Percentiles rank a stretch among this genome's conserved stretches.
Conservation (phyloP, 2,888 invertebrate genomes). For the Stenolophus ochropezus region DNA sequence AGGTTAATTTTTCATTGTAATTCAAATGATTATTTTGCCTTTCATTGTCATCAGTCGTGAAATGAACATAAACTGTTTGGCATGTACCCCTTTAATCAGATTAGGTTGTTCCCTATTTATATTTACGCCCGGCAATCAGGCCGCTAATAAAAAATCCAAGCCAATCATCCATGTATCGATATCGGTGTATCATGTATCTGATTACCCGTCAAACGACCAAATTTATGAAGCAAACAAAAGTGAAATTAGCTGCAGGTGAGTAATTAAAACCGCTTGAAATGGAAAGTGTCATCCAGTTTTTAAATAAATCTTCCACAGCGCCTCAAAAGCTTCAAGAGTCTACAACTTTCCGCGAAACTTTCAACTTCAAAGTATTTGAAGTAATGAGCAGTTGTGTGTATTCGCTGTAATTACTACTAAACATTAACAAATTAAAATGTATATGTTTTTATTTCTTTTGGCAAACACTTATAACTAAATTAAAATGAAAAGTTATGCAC, state of each 20-base stretch:
- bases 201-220: background rate
- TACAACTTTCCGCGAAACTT: slow-evolving; percentile 5
- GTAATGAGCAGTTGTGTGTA: slow-evolving; percentile 24
- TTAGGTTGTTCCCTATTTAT: background rate
- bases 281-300: slow-evolving; percentile 7
- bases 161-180: background rate
- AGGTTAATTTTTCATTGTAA: too few species aligned
- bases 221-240: slow-evolving; percentile 18
- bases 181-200: too few species aligned
- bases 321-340: background rate
- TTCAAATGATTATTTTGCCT: too few species aligned
- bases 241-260: slow-evolving; percentile 10
- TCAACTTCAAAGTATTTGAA: slow-evolving; percentile 27
- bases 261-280: slow-evolving; percentile 9
- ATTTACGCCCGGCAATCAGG: background rate
- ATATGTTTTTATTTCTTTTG: background rate
- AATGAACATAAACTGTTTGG: background rate
- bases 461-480: slow-evolving; percentile 8
- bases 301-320: background rate
- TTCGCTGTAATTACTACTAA: slow-evolving; percentile 22
- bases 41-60: too few species aligned
- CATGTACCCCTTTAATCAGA: background rate
- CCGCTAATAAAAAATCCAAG: background rate
- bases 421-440: slow-evolving; percentile 4
- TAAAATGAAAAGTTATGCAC: slow-evolving; percentile 2